Conservation (phyloP, 2,797 vertebrate species). For the Hydrophis major region DNA sequence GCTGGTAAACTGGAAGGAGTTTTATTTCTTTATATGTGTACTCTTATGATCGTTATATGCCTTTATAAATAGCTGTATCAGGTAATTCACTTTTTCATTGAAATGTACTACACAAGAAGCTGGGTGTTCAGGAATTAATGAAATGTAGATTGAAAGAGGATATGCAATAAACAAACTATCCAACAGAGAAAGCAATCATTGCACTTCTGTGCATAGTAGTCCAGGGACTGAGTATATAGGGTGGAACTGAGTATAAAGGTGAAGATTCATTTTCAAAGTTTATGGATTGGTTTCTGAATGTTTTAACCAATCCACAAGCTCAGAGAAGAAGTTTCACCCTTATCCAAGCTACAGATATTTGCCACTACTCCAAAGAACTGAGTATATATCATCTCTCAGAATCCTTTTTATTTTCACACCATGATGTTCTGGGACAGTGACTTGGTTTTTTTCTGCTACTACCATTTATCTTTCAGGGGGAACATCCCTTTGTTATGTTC, state of each 20-base stretch:
- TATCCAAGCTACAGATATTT: no score
- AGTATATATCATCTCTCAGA: background rate
- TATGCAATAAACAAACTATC: background rate
- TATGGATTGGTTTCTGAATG: no score
- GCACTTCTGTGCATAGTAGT: background rate
- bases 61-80: background rate
- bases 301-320: no score
- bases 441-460: background rate
- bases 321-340: no score
- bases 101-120: background rate
- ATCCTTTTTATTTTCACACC: background rate
- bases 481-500: background rate
- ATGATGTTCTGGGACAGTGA: background rate
- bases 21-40: background rate
- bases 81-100: background rate
- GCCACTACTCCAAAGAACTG: background rate
- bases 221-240: background rate
- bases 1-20: background rate
- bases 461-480: background rate
- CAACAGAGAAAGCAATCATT: background rate
- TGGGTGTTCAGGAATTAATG: background rate
- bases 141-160: background rate
- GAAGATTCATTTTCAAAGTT: no score
- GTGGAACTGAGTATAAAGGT: no score
- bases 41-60: background rate